Evolutionary conservation across 1,140 invertebrate species (phyloP), one percentile per base, ranked within the genome.

Genomic region (Diabrotica virgifera): DNA sequence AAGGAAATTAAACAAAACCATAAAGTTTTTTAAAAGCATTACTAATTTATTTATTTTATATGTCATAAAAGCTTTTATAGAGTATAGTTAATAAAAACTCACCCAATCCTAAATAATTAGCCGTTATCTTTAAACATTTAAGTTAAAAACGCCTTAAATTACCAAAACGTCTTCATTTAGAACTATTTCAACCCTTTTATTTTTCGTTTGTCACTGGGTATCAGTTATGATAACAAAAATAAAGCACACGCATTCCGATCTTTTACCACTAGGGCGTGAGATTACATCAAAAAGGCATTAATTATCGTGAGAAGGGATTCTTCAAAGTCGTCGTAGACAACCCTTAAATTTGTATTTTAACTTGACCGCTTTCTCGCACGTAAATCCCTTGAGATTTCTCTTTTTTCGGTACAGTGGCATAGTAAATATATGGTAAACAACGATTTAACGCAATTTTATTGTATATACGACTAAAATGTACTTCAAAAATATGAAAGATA

Each of bases 241-340:
- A 50, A 50, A 5, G 9, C n/a, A 10, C 9, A 50, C n/a, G n/a
- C n/a, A 50, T 12, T 10, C 46, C 46, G n/a, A 10, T 8, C 5
- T 14, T 55, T 14, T 24, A 24, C 53, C 36, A 55, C 36, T 55
- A 55, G 14, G 53, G 53, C 9, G 14, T 55, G 53, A 55, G 12
- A 12, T 55, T 9, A 55, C 24, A 55, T 55, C 12, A 55, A 9
- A 55, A 55, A 55, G n/a, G 53, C 53, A 55, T 55, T 55, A 24
- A 36, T 55, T 55, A 50, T 55, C 14, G 14, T 36, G 53, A 55
- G 53, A 55, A 55, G 13, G 36, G 53, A 24, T 24, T 35, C 53
- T 35, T 55, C 14, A 0, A 24, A 2, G 14, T 35, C 13, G 14
- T n/a, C n/a, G n/a, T 24, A 13, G 53, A 55, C 53, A 55, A 55